These are phyloP conservation scores for Rutilus rutilus DNA, from an alignment of 2,113 vertebrate genomes.

Conservation along the genomic window DNA sequence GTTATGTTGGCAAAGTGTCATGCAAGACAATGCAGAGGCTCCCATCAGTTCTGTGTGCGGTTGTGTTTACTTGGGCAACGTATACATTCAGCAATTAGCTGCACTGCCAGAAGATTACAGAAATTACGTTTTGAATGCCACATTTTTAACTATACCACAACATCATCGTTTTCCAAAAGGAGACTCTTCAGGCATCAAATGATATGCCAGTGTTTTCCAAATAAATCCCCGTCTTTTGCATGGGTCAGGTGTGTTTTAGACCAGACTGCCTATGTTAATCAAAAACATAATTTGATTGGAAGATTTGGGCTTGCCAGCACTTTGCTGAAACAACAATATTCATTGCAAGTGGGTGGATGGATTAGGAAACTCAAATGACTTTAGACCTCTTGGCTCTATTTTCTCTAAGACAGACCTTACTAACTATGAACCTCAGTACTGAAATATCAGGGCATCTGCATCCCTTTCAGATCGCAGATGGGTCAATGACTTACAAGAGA, in stretches of 20 bases:
- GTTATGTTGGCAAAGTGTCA: conserved; percentile 27
- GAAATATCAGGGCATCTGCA: neutral
- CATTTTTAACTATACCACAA: conserved; percentile 21
- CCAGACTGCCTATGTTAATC: neutral
- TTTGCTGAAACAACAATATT: conserved; percentile 18
- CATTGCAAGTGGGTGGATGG: neutral
- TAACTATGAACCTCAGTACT: neutral
- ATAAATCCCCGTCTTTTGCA: neutral
- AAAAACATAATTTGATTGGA: neutral
- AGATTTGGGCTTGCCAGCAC: neutral
- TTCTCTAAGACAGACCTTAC: neutral
- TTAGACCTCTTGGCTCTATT: neutral
- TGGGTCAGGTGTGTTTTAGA: neutral
- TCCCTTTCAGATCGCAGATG: too few relatives aligned
- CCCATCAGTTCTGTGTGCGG: conserved; percentile 7
- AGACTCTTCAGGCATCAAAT: neutral
- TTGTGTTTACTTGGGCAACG: conserved; percentile 11
- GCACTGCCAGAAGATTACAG: neutral
- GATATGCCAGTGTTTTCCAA: conserved; percentile 17
- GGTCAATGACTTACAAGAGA: too few relatives aligned
- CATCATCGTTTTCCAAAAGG: neutral
- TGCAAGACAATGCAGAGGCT: conserved; percentile 24
- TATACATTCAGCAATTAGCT: conserved; percentile 3
- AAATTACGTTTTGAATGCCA: neutral
- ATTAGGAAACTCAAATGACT: conserved; percentile 12